phyloP scores from a whole-genome alignment of 2,888 invertebrate species.

The Conomelus anceps region DNA sequence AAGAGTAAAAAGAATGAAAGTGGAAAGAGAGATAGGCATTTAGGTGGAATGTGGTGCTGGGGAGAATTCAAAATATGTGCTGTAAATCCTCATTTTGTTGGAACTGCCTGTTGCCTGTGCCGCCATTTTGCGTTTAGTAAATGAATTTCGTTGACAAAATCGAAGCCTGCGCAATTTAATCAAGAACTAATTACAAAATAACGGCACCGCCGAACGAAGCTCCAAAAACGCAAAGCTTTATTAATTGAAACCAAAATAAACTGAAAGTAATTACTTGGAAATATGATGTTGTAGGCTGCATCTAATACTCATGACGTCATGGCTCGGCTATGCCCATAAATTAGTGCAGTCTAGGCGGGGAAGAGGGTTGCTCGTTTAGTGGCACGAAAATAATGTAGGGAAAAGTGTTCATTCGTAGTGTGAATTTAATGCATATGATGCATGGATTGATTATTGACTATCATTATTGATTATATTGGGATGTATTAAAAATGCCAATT shows the following conservation, averaged over 20 bases:
- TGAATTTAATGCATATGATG: no score
- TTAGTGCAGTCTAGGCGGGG: neutral
- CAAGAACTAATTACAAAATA: neutral
- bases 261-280: neutral
- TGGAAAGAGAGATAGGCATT: no score
- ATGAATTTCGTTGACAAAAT: neutral
- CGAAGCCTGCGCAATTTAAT: neutral
- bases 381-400: no score
- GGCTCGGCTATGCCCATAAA: neutral
- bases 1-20: no score
- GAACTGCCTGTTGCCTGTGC: no score
- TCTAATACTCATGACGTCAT: neutral
- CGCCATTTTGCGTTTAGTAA: neutral
- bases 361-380: no score
- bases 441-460: no score
- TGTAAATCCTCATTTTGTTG: neutral
- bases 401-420: no score
- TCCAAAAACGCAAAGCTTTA: neutral
- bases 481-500: no score
- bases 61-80: neutral
- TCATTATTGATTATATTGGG: no score
- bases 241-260: neutral
- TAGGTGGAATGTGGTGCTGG: neutral
- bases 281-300: neutral
- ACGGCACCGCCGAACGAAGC: neutral